These are phyloP conservation scores for Cryptus viduatorius DNA, from an alignment of 2,888 invertebrate genomes.

Conservation along the genomic window DNA sequence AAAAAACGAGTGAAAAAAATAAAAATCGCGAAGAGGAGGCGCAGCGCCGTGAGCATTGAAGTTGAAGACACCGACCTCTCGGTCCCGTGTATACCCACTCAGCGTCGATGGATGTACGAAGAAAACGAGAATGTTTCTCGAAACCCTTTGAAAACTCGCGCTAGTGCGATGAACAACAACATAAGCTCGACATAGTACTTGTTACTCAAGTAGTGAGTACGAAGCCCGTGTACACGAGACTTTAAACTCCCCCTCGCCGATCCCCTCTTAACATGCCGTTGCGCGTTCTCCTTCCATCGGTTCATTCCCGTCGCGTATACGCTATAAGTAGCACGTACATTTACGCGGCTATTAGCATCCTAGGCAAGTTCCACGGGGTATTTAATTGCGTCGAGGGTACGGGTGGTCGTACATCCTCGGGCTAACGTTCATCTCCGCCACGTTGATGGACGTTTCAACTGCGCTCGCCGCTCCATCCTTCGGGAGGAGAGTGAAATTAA, in stretches of 20 bases:
- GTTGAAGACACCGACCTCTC: slow-evolving; percentile 7
- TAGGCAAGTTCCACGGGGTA: slow-evolving; percentile 38
- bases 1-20: not conserved
- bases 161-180: slow-evolving; percentile 5
- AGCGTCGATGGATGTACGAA: slow-evolving; percentile 10
- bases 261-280: not conserved
- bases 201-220: slow-evolving; percentile 35
- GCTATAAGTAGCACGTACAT: slow-evolving; percentile 50
- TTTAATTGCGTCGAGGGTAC: slow-evolving; percentile 57
- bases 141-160: not conserved
- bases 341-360: slow-evolving; percentile 56
- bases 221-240: slow-evolving; percentile 39
- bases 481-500: slow-evolving; percentile 24
- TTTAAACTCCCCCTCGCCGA: slow-evolving; percentile 1
- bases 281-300: not conserved
- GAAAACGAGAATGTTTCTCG: not conserved
- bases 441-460: slow-evolving; percentile 54
- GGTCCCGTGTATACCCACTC: not conserved
- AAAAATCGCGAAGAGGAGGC: slow-evolving; percentile 19
- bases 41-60: slow-evolving; percentile 18
- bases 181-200: slow-evolving; percentile 16
- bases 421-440: slow-evolving; percentile 1
- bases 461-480: not conserved
- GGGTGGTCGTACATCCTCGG: slow-evolving; percentile 50
- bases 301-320: not conserved